phyloP scores from a whole-genome alignment of 2,888 invertebrate genomes.

The Druceiella hillmani region DNA sequence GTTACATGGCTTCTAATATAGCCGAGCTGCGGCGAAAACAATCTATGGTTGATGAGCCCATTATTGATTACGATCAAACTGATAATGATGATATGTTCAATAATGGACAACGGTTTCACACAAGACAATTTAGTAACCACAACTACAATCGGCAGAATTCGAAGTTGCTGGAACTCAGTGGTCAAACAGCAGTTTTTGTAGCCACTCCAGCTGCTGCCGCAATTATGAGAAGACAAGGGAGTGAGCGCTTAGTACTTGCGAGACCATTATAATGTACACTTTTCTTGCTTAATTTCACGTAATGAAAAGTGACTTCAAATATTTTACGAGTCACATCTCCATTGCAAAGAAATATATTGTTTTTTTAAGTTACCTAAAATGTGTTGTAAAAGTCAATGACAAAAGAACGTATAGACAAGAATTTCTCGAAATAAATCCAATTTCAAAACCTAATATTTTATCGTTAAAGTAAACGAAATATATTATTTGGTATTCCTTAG shows the following conservation, averaged over 20 bases:
- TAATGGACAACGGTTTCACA: conserved; percentile 31
- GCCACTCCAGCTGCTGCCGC: conserved; percentile 44
- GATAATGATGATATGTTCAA: conserved; percentile 45
- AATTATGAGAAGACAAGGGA: conserved; percentile 43
- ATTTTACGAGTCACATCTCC: too few relatives aligned
- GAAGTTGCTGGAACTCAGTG: conserved; percentile 40
- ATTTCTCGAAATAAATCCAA: too few relatives aligned
- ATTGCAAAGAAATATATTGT: too few relatives aligned
- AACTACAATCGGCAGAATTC: conserved; percentile 8
- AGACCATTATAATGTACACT: conserved; percentile 36
- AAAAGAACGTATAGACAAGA: too few relatives aligned
- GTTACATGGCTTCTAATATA: conserved; percentile 39
- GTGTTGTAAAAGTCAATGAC: too few relatives aligned
- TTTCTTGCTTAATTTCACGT: too few relatives aligned
- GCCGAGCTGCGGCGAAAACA: conserved; percentile 38
- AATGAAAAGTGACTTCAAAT: too few relatives aligned
- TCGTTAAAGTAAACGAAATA: too few relatives aligned
- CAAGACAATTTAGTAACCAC: neutral
- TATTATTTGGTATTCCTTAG: too few relatives aligned
- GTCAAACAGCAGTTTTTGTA: conserved; percentile 41
- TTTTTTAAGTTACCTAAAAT: too few relatives aligned
- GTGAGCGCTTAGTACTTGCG: conserved; percentile 42
- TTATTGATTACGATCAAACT: conserved; percentile 47
- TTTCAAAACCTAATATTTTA: too few relatives aligned
- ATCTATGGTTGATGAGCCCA: conserved; percentile 36